phyloP scores from a whole-genome alignment of 2,797 vertebrate species.

The Phrynocephalus vlangalii region DNA sequence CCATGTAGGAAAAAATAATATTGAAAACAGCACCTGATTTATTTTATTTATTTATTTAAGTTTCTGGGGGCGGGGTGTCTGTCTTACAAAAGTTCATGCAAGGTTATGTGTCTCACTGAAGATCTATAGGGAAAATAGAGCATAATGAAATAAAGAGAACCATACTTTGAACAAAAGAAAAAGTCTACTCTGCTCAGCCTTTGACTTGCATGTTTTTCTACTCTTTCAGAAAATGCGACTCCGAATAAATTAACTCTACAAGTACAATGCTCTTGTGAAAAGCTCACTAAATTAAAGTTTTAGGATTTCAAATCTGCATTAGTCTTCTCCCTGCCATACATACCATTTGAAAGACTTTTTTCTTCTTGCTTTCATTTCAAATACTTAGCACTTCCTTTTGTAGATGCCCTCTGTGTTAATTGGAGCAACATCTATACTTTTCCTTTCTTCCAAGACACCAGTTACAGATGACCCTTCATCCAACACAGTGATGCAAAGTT shows the following conservation, averaged over 20 bases:
- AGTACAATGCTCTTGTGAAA: neutral
- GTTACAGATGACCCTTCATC: slow-evolving; percentile 19
- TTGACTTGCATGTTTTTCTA: slow-evolving; percentile 13
- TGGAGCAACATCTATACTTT: neutral
- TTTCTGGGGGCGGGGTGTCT: neutral
- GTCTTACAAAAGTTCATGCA: slow-evolving; percentile 1
- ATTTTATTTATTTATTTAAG: neutral
- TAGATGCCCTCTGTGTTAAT: neutral
- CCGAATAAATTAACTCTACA: neutral
- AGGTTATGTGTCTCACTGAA: neutral
- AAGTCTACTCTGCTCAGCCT: neutral
- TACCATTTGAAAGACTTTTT: neutral
- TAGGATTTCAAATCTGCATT: neutral
- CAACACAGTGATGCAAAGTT: slow-evolving; percentile 10
- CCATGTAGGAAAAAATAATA: slow-evolving; percentile 30
- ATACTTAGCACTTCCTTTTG: too few relatives aligned
- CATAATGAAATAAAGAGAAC: neutral
- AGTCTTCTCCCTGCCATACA: neutral
- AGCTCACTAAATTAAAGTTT: neutral
- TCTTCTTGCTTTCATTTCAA: neutral
- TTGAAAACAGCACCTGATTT: slow-evolving; percentile 42
- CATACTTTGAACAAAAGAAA: slow-evolving; percentile 17
- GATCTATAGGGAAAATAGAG: slow-evolving; percentile 9
- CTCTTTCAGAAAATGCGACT: neutral
- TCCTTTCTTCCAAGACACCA: neutral